Base-by-base conservation (phyloP, 92 coral and sea anemone genomes). In the Zoanthus gigantus region DNA sequence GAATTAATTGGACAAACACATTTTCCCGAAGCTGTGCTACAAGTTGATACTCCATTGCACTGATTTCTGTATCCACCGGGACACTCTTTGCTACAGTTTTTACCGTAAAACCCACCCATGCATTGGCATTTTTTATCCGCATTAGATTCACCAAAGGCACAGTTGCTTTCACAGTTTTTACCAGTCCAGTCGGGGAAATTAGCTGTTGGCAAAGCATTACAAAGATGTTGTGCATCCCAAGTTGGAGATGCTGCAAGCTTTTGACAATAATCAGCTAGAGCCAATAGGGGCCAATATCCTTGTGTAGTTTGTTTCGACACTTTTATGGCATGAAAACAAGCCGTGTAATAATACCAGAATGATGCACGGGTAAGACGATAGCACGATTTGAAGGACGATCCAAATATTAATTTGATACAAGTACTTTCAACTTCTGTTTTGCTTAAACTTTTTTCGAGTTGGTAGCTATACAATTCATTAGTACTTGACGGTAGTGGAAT, bases 111-210 rank as follows among this genome's bases (percentile, higher is more conserved):
- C 15, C 94, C 94, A 34, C 75, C 74, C 53, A 30, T 71, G 78
- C 94, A 92, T 44, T 74, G 74, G 76, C 94, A 92, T 34, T 9
- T 67, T 23, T 52, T 54, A 17, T 52, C 56, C 52, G 46, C 31
- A 32, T 56, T 83, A 37, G 46, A 84, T 61, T 32, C 52, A 48
- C 94, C 94, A 77, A 79, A 92, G 56, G 32, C 57, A 58, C 94
- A 92, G 72, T 74, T 56, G 16, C 72, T 78, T 13, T 74, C 50
- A 65, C 94, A 92, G 56, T 61, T 86, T 76, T 72, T 31, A n/a
- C 90, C 89, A 42, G 81, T 71, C 94, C 94, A 92, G 66, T 76
- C 88, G n/a, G 94, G 92, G 9, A 92, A 88, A 32, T 92, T 77
- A 58, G 57, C 48, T 29, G 61, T 69, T 18, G 78, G 72, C 57